Percentiles rank a stretch among this genome's conserved stretches.
phyloP scores from a whole-genome alignment of 2,888 invertebrate genomes.

The Cyrtodaria siliqua region DNA sequence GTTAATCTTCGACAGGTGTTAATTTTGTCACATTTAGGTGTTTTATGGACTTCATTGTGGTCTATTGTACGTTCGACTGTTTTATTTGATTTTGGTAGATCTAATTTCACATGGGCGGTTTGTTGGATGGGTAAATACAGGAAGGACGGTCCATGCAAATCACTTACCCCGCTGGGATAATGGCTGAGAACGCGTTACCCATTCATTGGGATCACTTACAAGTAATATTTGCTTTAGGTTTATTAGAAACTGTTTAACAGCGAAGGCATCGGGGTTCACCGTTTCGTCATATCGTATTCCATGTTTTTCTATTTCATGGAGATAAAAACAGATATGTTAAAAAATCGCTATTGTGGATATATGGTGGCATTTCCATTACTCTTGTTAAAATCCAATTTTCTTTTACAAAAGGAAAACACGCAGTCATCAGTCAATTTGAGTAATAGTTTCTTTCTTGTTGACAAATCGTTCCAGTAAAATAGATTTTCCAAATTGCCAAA shows the following conservation, averaged over 20 bases:
- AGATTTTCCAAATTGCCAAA: no score
- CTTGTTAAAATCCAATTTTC: no score
- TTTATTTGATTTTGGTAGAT: conserved; percentile 54
- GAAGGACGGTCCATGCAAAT: conserved; percentile 50
- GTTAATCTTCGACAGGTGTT: conserved; percentile 53
- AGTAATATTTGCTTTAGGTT: conserved; percentile 52
- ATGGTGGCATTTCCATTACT: no score
- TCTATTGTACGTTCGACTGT: conserved; percentile 11
- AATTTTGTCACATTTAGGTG: conserved; percentile 51
- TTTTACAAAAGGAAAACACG: no score
- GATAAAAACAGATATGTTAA: no score
- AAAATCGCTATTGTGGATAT: no score
- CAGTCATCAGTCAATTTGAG: no score
- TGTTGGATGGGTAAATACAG: conserved; percentile 45
- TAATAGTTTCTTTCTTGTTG: no score
- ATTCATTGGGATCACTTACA: conserved; percentile 52
- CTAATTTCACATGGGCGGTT: conserved; percentile 46
- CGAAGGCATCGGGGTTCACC: conserved; percentile 12
- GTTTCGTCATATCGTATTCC: conserved; percentile 22
- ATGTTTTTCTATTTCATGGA: no score
- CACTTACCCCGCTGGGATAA: conserved; percentile 46
- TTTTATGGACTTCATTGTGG: conserved; percentile 33
- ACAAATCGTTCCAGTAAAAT: no score
- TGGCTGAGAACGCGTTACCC: conserved; percentile 19
- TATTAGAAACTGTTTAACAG: conserved; percentile 35